Evolutionary conservation across 2,113 vertebrate genomes (phyloP), one percentile per base, ranked within the genome.

Genomic region (Plecturocebus donacophilus): DNA sequence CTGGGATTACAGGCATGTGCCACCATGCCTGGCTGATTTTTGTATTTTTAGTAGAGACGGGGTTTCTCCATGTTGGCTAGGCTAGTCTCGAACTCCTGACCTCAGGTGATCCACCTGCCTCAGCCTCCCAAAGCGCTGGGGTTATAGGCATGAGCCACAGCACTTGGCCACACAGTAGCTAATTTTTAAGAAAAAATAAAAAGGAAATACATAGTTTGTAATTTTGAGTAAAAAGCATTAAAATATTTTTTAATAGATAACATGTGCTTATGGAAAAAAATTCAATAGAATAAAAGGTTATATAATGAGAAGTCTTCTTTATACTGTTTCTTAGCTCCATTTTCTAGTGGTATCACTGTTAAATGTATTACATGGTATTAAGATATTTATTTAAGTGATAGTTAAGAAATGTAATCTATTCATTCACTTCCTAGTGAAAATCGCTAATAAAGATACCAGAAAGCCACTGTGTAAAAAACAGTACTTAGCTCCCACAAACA

Each of bases 391-490:
- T 8, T 56, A 85, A 71, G 32, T 70, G 49, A 45, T 73, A 92
- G 42, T 88, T 92, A 58, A 70, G 54, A 92, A 93, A 87, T 94
- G 17, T 93, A 87, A 95, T 75, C 6, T 90, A 49, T 83, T 95
- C 76, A 95, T 66, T 94, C 19, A 83, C 12, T 88, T 87, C 75
- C 87, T 87, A 80, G 40, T 64, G 23, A 86, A 95, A 68, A 87
- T 82, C 75, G 86, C 68, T 47, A 77, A n/a, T 49, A 79, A 68
- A 40, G 52, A 80, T 30, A 84, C 38, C 32, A 89, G 83, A 88
- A 83, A 92, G 45, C 30, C 58, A 82, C 49, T 45, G 17, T 45
- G 45, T 9, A 73, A 25, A 77, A 79, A 52, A 88, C 38, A 84
- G 42, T 85, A 75, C 52, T 84, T 30, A 84, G 54, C 73, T 95